These are phyloP conservation scores for Misgurnus mizolepis DNA, from an alignment of 2,113 vertebrate species.

Conservation along the genomic window DNA sequence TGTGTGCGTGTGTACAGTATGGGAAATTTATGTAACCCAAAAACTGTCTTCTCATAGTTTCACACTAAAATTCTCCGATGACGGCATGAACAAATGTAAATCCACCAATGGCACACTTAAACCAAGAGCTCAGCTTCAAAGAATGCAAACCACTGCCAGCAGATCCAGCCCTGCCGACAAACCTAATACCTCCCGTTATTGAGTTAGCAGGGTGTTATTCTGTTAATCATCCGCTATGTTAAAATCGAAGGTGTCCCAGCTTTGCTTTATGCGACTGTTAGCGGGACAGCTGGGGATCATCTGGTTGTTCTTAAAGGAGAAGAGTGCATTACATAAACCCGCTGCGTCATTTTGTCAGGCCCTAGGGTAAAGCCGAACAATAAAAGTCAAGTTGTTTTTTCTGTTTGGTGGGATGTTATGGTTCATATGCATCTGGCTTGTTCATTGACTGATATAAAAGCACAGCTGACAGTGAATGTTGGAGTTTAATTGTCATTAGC, in stretches of 20 bases:
- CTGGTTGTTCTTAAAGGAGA: constrained; percentile 30
- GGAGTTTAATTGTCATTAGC: constrained; percentile 7
- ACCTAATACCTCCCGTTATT: constrained; percentile 10
- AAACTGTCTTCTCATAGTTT: not conserved
- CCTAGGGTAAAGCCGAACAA: constrained; percentile 46
- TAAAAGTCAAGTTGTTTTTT: not conserved
- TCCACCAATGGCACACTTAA: constrained; percentile 26
- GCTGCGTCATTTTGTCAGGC: constrained; percentile 51
- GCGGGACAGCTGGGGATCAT: constrained; percentile 61
- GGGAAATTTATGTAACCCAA: not conserved
- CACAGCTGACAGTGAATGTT: constrained; percentile 13
- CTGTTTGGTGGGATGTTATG: constrained; percentile 48
- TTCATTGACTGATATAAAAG: constrained; percentile 7
- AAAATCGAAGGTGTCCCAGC: constrained; percentile 35
- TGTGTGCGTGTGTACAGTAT: not conserved
- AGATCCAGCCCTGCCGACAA: constrained; percentile 40
- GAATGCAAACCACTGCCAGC: constrained; percentile 62
- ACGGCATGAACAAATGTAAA: constrained; percentile 50
- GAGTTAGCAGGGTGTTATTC: constrained; percentile 3
- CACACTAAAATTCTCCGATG: constrained; percentile 39
- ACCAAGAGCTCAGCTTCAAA: constrained; percentile 30
- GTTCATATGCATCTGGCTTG: constrained; percentile 53
- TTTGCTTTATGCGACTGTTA: constrained; percentile 35
- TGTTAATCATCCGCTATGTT: constrained; percentile 24
- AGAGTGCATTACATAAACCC: constrained; percentile 32